These are phyloP conservation scores for Nematopogon swammerdamellus DNA, from an alignment of 2,888 invertebrate species.

Conservation along the genomic window DNA sequence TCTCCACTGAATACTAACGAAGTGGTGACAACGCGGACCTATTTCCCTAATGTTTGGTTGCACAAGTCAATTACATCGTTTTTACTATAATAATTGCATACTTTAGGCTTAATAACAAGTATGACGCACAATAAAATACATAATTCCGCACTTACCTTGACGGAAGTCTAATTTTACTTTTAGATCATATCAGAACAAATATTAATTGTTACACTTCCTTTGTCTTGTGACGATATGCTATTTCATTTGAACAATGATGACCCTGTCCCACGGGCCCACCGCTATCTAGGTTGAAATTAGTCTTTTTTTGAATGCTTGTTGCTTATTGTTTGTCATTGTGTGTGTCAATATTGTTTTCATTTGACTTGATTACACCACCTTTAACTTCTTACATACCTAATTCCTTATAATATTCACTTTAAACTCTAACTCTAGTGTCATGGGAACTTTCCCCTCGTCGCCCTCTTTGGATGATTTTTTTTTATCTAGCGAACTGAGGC, in stretches of 20 bases:
- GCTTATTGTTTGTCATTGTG: too few species aligned
- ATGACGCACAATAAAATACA: not conserved
- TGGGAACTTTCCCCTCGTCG: too few species aligned
- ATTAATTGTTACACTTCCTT: slow-evolving; percentile 24
- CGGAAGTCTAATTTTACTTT: not conserved
- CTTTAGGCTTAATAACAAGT: not conserved
- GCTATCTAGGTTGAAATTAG: too few species aligned
- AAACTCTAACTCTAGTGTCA: too few species aligned
- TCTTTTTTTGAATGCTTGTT: too few species aligned
- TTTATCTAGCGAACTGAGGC: too few species aligned
- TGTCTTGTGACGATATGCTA: not conserved
- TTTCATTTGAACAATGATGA: not conserved
- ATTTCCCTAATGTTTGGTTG: not conserved
- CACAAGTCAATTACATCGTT: not conserved
- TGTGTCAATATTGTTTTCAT: too few species aligned
- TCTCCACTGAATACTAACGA: not conserved
- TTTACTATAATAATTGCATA: not conserved
- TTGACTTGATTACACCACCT: too few species aligned
- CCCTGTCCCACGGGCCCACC: too few species aligned
- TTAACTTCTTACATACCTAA: too few species aligned
- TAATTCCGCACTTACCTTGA: not conserved
- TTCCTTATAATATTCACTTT: too few species aligned
- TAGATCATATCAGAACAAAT: slow-evolving; percentile 21
- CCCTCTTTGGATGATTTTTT: too few species aligned
- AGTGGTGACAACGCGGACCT: not conserved